These are phyloP conservation scores for Pseudorhiza aurosa DNA, from an alignment of 30 jellyfish, hydroid and myxozoan genomes.

Conservation along the genomic window DNA sequence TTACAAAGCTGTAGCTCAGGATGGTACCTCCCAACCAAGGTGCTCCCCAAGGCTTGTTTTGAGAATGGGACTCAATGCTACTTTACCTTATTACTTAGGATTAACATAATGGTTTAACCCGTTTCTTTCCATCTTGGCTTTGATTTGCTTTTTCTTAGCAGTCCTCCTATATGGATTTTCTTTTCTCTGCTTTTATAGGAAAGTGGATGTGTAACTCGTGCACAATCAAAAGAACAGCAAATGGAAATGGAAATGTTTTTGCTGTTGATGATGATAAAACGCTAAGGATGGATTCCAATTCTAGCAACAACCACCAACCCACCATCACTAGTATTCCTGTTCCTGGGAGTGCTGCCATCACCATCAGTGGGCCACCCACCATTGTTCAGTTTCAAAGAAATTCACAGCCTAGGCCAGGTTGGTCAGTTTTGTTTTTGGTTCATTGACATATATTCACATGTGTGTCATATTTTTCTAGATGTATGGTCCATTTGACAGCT, in stretches of 20 bases:
- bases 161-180: too few relatives aligned
- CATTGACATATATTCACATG: not conserved
- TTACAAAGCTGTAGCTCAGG: too few relatives aligned
- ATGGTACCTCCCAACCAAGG: too few relatives aligned
- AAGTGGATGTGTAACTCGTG: slow-evolving; percentile 66
- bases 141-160: too few relatives aligned
- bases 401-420: slow-evolving; percentile 37
- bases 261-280: slow-evolving; percentile 58
- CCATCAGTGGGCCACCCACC: slow-evolving; percentile 65
- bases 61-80: too few relatives aligned
- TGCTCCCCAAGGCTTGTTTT: too few relatives aligned
- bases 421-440: not conserved
- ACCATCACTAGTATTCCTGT: not conserved
- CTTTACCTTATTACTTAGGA: too few relatives aligned
- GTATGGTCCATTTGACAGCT: too few relatives aligned
- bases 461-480: too few relatives aligned
- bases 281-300: slow-evolving; percentile 1
- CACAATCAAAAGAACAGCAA: slow-evolving; percentile 24
- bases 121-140: too few relatives aligned
- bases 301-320: not conserved
- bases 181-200: too few relatives aligned
- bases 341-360: slow-evolving; percentile 25
- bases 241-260: slow-evolving; percentile 32
- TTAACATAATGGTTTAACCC: too few relatives aligned
- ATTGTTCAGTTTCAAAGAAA: slow-evolving; percentile 67